These are phyloP conservation scores for Podilymbus podiceps DNA, from an alignment of 2,113 vertebrate species.

Conservation along the genomic window DNA sequence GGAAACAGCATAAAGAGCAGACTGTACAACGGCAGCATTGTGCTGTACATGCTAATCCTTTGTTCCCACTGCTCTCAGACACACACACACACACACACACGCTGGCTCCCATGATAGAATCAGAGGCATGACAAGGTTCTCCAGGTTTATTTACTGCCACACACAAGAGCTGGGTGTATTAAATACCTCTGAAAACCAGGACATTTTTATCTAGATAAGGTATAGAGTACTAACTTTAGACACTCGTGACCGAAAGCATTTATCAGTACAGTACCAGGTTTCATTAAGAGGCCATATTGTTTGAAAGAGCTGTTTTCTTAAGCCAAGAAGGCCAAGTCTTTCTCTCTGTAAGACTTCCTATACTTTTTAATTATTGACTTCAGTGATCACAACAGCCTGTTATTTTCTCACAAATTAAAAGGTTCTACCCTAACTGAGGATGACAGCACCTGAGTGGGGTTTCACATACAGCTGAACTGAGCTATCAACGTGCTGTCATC, in stretches of 20 bases:
- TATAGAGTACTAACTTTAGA: neutral
- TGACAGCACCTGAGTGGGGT: neutral
- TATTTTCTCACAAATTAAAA: neutral
- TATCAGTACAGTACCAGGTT: neutral
- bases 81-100: rapidly evolving
- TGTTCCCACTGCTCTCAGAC: neutral
- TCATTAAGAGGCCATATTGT: neutral
- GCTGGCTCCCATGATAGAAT: neutral
- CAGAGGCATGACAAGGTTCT: neutral
- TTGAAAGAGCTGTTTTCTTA: neutral
- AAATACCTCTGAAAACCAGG: neutral
- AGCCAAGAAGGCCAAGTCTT: neutral
- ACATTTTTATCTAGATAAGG: constrained; percentile 5
- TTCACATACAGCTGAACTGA: neutral
- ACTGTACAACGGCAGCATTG: neutral
- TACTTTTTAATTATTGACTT: neutral
- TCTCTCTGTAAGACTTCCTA: neutral
- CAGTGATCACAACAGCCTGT: neutral
- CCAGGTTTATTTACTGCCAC: neutral
- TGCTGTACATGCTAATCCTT: neutral
- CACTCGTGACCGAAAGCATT: neutral
- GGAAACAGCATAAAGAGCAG: neutral
- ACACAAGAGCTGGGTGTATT: neutral
- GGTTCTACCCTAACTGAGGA: neutral
- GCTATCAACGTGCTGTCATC: neutral